Conservation (phyloP, 2,113 vertebrate species). For the Vulpes vulpes region DNA sequence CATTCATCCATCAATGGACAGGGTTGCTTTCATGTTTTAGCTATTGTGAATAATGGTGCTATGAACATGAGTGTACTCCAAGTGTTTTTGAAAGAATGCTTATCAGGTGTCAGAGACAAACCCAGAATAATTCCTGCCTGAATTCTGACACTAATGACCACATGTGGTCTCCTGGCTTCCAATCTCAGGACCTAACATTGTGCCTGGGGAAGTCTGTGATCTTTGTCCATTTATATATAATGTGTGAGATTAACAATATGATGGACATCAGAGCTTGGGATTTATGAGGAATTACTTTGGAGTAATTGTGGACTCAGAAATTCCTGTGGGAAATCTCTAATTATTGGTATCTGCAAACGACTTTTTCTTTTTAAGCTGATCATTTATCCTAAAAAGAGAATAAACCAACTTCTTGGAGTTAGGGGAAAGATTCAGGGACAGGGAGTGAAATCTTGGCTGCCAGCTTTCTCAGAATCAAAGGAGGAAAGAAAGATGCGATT, state of each 20-base stretch:
- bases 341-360: neutral
- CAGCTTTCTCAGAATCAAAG: slow-evolving; percentile 14
- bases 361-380: neutral
- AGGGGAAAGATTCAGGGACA: neutral
- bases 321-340: neutral
- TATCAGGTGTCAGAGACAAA: neutral
- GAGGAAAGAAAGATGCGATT: neutral
- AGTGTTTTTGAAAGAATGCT: slow-evolving; percentile 76
- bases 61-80: neutral
- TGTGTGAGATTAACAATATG: neutral
- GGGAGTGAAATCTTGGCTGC: neutral
- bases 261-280: neutral
- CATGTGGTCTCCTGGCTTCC: neutral
- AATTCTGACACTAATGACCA: neutral
- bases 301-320: neutral
- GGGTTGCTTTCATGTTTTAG: neutral
- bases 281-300: neutral
- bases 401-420: neutral
- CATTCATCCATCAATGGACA: neutral
- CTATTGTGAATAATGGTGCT: neutral
- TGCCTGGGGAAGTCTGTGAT: neutral
- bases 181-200: neutral
- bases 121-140: neutral
- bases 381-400: neutral
- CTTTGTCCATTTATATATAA: neutral